Evolutionary conservation across 2,888 invertebrate genomes (phyloP).

Genomic region (Lasius fuliginosus): DNA sequence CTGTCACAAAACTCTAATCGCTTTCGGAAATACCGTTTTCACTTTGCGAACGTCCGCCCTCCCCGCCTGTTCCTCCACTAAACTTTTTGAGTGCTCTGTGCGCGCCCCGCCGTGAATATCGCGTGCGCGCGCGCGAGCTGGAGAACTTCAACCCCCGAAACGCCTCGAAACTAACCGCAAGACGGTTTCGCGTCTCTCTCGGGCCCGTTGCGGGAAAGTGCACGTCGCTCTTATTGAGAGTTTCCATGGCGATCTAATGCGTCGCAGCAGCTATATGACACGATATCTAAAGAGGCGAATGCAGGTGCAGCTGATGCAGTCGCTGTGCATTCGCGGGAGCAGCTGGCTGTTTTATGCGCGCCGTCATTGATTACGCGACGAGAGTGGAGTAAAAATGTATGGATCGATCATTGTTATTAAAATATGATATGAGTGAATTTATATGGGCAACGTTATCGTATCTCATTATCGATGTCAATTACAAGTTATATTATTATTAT

Average conservation of each 20-base stretch:
- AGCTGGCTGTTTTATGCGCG: constrained; percentile 20
- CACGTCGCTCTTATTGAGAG: constrained; percentile 54
- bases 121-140: constrained; percentile 45
- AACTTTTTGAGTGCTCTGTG: constrained; percentile 53
- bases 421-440: background rate
- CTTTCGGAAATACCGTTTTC: constrained; percentile 47
- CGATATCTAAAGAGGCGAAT: constrained; percentile 41
- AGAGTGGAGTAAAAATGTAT: background rate
- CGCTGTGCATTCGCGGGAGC: background rate
- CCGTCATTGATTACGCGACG: background rate
- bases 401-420: background rate
- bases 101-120: constrained; percentile 40
- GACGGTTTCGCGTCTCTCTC: constrained; percentile 55
- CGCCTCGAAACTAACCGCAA: constrained; percentile 74
- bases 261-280: constrained; percentile 45
- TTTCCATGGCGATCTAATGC: constrained; percentile 55
- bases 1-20: constrained; percentile 46
- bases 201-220: constrained; percentile 48
- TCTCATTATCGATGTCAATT: constrained; percentile 18
- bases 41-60: constrained; percentile 20
- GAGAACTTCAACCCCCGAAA: constrained; percentile 69
- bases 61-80: constrained; percentile 6
- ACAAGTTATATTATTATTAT: constrained; percentile 11
- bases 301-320: constrained; percentile 48
- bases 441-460: background rate